A percentile compares a stretch with the other conserved stretches of the same genome.
These are phyloP conservation scores for Varanus komodoensis DNA, from an alignment of 2,113 vertebrate species.

Conservation along the genomic window DNA sequence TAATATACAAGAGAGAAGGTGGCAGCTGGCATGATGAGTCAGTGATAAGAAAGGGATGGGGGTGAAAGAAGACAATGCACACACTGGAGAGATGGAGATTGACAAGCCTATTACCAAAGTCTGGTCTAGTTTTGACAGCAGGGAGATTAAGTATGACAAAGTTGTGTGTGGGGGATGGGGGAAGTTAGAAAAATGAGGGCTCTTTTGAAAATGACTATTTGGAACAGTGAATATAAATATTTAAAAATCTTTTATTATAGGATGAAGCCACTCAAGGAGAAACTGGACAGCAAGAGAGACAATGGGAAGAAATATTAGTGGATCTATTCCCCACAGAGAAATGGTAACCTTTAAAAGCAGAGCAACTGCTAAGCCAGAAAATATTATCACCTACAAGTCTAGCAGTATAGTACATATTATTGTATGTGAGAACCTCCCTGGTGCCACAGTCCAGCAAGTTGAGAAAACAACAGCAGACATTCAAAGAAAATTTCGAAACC, in stretches of 20 bases:
- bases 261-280: background rate
- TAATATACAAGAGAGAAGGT: constrained; percentile 37
- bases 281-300: background rate
- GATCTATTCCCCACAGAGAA: background rate
- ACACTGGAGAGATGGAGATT: constrained; percentile 48
- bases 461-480: background rate
- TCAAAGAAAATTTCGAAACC: background rate
- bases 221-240: constrained; percentile 17
- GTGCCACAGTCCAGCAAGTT: background rate
- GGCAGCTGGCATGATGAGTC: constrained; percentile 40
- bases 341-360: background rate
- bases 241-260: constrained; percentile 43
- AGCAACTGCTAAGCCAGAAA: background rate
- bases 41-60: constrained; percentile 26
- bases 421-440: background rate
- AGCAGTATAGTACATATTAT: background rate
- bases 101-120: constrained; percentile 44
- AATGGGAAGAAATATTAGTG: background rate
- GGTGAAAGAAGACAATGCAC: constrained; percentile 9
- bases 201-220: constrained; percentile 28
- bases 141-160: constrained; percentile 43
- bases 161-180: background rate
- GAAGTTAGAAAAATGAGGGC: constrained; percentile 24
- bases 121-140: constrained; percentile 37
- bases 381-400: background rate